Evolutionary conservation across 2,797 vertebrate genomes (phyloP).

Genomic region (Silurus aristotelis): DNA sequence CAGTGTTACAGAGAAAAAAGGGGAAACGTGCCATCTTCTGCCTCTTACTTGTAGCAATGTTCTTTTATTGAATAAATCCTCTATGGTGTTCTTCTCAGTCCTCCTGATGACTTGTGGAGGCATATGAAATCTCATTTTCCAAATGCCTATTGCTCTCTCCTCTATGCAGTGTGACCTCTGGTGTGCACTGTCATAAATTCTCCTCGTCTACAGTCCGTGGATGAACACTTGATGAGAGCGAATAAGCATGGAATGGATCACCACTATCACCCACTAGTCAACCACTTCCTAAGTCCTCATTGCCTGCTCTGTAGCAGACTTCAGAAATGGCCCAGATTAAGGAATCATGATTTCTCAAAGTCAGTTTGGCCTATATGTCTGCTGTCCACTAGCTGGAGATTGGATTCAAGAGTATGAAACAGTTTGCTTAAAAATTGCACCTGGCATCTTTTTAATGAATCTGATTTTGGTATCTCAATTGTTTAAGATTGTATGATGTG

Average conservation of each 20-base stretch:
- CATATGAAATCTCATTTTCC: slow-evolving; percentile 30
- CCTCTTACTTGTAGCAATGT: not conserved
- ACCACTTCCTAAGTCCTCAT: not conserved
- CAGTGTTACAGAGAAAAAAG: not conserved
- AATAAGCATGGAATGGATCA: slow-evolving; percentile 1
- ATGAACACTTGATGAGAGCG: not conserved
- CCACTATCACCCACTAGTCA: not conserved
- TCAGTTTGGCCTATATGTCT: not conserved
- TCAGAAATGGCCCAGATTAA: not conserved
- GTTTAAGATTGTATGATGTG: not conserved
- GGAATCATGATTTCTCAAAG: not conserved
- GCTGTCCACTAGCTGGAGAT: not conserved
- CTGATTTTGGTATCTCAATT: not conserved
- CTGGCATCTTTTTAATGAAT: not conserved
- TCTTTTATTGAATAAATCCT: slow-evolving; percentile 15
- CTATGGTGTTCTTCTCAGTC: not conserved
- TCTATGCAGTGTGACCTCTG: slow-evolving; percentile 14
- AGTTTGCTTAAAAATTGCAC: not conserved
- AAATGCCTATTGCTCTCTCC: slow-evolving; percentile 21
- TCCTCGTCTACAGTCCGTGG: slow-evolving; percentile 12
- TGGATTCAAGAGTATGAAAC: not conserved
- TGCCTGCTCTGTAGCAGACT: not conserved
- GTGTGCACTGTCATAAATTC: slow-evolving; percentile 24
- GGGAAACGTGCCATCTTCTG: not conserved
- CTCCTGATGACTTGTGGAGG: slow-evolving; percentile 8